These are phyloP conservation scores for Drosophila fuyamai DNA, from an alignment of 1,140 invertebrate genomes.

Conservation along the genomic window DNA sequence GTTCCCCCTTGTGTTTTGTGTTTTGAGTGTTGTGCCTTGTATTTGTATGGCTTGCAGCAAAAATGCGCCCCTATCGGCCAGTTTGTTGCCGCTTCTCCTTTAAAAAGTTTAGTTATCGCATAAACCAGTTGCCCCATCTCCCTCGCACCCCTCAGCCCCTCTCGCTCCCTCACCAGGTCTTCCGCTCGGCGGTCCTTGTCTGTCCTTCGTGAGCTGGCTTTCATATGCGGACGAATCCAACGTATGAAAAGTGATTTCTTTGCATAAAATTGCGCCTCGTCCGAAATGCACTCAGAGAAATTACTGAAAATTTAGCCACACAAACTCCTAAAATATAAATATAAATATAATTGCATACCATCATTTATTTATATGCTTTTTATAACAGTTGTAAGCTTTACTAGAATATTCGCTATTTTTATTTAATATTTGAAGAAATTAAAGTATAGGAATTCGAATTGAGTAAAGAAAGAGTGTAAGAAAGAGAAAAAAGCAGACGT, in stretches of 20 bases:
- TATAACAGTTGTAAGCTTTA: too few species aligned
- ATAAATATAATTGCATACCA: too few species aligned
- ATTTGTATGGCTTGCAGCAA: conserved; percentile 81
- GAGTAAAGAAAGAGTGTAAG: too few species aligned
- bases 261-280: conserved; percentile 68
- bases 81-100: conserved; percentile 39
- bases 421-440: too few species aligned
- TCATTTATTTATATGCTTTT: too few species aligned
- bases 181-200: conserved; percentile 16
- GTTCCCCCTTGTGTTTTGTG: conserved; percentile 8
- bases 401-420: too few species aligned
- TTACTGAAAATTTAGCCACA: too few species aligned
- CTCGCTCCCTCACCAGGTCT: conserved; percentile 1
- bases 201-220: conserved; percentile 33
- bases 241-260: conserved; percentile 81
- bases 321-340: too few species aligned
- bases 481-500: too few species aligned
- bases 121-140: conserved; percentile 43
- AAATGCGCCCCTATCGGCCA: conserved; percentile 77
- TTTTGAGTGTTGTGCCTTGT: conserved; percentile 35
- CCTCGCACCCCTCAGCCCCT: background rate
- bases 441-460: too few species aligned
- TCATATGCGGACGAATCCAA: conserved; percentile 51
- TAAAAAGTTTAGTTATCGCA: conserved; percentile 31
- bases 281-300: conserved; percentile 32